Evolutionary conservation across 1,140 invertebrate species (phyloP), one percentile per base, ranked within the genome.

Genomic region (Euwallacea similis): DNA sequence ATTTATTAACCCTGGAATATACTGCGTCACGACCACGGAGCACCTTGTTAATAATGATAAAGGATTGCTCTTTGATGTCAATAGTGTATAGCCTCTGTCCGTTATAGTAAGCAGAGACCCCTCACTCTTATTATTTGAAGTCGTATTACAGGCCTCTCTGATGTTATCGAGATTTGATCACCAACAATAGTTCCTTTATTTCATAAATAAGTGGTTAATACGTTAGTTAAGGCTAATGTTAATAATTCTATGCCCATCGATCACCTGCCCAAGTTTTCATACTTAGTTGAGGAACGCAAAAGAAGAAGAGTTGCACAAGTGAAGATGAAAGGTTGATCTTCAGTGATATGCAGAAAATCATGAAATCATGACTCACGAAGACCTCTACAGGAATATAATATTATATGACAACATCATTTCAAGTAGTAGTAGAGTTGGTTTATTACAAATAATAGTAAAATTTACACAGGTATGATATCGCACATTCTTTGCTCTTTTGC

Each of bases 1-100:
- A 72, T 72, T 66, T 72, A 72, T 72, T 72, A 72, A 66, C 70
- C 63, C 70, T 72, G 70, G 56, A 66, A 72, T 66, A 72, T 62
- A 72, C 70, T 56, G 58, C 13, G 69, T 59, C 69, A 66, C 62
- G 62, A 71, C 11, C 43, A 13, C 33, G 62, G 9, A n/a, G 64
- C 55, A 60, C 58, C 59, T 69, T 69, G 59, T 69, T 69, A 69
- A 69, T 69, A 69, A 69, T 69, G 67, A 69, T 69, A 62, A 69
- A 69, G 44, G 67, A 47, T 63, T 53, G 46, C 55, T 21, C n/a
- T 33, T 15, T 10, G 55, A 58, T 58, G 13, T 33, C 55, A 13
- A 58, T 58, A 33, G 15, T 53, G 15, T 15, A 53, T 11, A 15
- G 50, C 4, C 50, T 53, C 11, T 53, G 4, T 33, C 21, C 21